phyloP scores from a whole-genome alignment of 2,888 invertebrate genomes.

The Allacma fusca region DNA sequence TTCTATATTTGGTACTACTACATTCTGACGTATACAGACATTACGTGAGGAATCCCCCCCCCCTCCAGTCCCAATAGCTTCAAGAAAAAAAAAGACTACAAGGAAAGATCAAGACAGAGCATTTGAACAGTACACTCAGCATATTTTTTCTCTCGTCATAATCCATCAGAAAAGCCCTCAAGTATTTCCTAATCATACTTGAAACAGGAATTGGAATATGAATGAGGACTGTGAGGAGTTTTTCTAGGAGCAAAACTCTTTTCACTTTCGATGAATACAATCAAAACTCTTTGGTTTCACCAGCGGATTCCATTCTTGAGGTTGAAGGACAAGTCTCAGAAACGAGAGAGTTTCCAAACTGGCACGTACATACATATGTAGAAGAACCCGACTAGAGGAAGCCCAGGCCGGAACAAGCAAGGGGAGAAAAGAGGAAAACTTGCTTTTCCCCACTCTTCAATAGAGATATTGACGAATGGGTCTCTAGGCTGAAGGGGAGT shows the following conservation, averaged over 20 bases:
- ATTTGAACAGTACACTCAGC: neutral
- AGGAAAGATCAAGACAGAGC: neutral
- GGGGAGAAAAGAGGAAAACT: slow-evolving; percentile 11
- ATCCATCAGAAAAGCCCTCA: neutral
- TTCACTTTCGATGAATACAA: slow-evolving; percentile 1
- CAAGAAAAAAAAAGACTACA: neutral
- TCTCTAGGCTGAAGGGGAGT: neutral
- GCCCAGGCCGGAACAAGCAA: neutral
- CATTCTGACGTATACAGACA: too few relatives aligned
- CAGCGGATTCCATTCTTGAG: neutral
- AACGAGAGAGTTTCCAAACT: neutral
- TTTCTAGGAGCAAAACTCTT: neutral
- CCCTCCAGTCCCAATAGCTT: too few relatives aligned
- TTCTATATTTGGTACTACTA: too few relatives aligned
- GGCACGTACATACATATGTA: too few relatives aligned
- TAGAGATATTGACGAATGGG: slow-evolving; percentile 16
- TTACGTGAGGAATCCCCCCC: too few relatives aligned
- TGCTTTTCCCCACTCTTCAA: neutral
- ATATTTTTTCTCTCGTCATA: neutral
- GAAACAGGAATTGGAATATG: slow-evolving; percentile 11
- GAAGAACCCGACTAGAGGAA: too few relatives aligned
- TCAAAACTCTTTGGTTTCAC: neutral
- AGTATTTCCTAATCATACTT: slow-evolving; percentile 16
- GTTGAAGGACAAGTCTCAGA: too few relatives aligned
- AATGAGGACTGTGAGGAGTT: neutral